Conservation (phyloP, 1,140 invertebrate species). For the Atopsyche davidsoni region DNA sequence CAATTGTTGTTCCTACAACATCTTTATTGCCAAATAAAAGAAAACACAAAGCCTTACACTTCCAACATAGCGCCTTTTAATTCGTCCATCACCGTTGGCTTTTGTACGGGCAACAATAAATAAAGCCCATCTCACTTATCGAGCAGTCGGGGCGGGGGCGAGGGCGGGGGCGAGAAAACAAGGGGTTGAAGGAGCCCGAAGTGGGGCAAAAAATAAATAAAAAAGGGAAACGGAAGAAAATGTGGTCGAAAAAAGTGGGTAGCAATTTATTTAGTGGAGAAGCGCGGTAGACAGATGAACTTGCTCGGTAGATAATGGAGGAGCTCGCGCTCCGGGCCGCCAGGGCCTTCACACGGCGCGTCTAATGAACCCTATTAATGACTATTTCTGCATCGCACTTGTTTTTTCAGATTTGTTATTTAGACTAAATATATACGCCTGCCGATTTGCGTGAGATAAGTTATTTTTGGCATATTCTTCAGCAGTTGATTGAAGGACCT, state of each 20-base stretch:
- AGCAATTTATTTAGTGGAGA: conserved; percentile 30
- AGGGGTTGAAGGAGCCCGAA: conserved; percentile 21
- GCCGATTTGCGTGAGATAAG: too few relatives aligned
- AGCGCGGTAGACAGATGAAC: conserved; percentile 29
- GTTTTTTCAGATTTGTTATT: too few relatives aligned
- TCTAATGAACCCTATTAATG: too few relatives aligned
- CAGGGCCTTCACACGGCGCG: too few relatives aligned
- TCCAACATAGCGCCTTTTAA: conserved; percentile 17
- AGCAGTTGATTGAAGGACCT: too few relatives aligned
- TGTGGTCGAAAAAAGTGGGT: conserved; percentile 27
- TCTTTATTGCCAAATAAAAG: too few relatives aligned
- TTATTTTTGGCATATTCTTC: too few relatives aligned
- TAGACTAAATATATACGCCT: too few relatives aligned
- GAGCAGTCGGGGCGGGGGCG: not conserved
- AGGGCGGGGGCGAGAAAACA: conserved; percentile 16
- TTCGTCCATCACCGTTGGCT: conserved; percentile 27
- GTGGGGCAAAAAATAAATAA: conserved; percentile 26
- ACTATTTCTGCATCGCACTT: too few relatives aligned
- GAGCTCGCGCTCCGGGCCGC: conserved; percentile 21
- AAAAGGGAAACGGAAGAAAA: conserved; percentile 18
- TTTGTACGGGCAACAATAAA: conserved; percentile 29
- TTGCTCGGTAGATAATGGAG: conserved; percentile 29
- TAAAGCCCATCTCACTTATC: conserved; percentile 29
- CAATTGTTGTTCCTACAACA: too few relatives aligned
- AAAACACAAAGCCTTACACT: too few relatives aligned